These are phyloP conservation scores for Paramormyrops kingsleyae DNA, from an alignment of 2,113 vertebrate species.

Conservation along the genomic window DNA sequence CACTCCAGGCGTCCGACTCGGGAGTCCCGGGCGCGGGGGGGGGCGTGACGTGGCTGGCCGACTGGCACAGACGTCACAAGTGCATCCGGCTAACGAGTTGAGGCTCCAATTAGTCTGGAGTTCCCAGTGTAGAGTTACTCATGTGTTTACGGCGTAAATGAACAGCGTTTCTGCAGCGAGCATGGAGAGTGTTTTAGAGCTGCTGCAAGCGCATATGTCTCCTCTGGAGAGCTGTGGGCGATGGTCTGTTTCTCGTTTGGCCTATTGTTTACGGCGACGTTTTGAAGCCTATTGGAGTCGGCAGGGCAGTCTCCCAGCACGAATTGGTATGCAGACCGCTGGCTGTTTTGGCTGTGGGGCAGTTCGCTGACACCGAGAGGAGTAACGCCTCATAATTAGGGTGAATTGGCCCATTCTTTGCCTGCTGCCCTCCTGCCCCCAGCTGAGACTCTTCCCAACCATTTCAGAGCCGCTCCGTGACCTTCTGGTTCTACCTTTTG, in stretches of 20 bases:
- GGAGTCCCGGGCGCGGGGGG: background rate
- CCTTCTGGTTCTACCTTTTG: slow-evolving; percentile 5
- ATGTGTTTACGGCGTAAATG: background rate
- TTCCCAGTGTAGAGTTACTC: background rate
- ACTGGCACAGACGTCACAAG: background rate
- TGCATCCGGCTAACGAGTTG: background rate
- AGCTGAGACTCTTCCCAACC: slow-evolving; percentile 8
- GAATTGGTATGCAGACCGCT: background rate
- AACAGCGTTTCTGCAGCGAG: background rate
- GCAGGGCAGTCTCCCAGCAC: background rate
- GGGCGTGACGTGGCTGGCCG: background rate
- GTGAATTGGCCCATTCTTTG: background rate
- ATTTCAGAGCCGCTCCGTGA: background rate
- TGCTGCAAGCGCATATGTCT: background rate
- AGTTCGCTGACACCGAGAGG: background rate
- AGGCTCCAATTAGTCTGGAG: background rate
- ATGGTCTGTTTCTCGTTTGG: background rate
- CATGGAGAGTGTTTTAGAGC: background rate
- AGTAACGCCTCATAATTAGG: slow-evolving; percentile 6
- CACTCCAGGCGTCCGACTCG: background rate
- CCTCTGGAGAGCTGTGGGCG: background rate
- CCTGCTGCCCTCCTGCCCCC: background rate
- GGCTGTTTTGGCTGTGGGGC: background rate
- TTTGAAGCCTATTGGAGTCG: background rate
- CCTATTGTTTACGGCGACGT: background rate